Conservation (phyloP, 2,797 vertebrate species). For the Myotis pilosus region DNA sequence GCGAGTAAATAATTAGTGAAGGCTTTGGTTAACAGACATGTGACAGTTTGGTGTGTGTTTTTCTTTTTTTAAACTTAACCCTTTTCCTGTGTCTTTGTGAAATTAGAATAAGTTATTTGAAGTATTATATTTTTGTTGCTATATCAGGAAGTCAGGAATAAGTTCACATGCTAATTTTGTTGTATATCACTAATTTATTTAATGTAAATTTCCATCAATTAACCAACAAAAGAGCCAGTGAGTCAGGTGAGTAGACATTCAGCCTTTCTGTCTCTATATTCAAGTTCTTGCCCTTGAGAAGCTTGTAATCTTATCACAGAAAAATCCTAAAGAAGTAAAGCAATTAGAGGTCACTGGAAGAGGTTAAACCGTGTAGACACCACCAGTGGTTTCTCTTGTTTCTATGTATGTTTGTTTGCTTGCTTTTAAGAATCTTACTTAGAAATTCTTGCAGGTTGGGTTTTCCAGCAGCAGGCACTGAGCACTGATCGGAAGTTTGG, state of each 20-base stretch:
- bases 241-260: neutral
- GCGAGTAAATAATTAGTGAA: slow-evolving; percentile 26
- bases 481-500: neutral
- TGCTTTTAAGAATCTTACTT: neutral
- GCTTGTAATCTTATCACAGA: neutral
- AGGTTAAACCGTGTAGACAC: neutral
- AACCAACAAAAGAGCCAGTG: neutral
- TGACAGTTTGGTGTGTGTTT: neutral
- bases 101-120: neutral
- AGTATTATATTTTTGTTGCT: neutral
- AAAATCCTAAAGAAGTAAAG: neutral
- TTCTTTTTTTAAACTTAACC: neutral
- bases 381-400: neutral
- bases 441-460: neutral
- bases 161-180: slow-evolving; percentile 1
- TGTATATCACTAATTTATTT: neutral
- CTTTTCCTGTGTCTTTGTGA: neutral
- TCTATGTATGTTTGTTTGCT: neutral
- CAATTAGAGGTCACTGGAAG: neutral
- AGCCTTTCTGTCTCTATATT: neutral
- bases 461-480: neutral
- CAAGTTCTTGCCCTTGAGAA: neutral
- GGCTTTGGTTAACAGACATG: neutral
- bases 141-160: neutral
- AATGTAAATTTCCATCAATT: neutral